These are phyloP conservation scores for Myotis planiceps DNA, from an alignment of 2,797 vertebrate species.

Conservation along the genomic window DNA sequence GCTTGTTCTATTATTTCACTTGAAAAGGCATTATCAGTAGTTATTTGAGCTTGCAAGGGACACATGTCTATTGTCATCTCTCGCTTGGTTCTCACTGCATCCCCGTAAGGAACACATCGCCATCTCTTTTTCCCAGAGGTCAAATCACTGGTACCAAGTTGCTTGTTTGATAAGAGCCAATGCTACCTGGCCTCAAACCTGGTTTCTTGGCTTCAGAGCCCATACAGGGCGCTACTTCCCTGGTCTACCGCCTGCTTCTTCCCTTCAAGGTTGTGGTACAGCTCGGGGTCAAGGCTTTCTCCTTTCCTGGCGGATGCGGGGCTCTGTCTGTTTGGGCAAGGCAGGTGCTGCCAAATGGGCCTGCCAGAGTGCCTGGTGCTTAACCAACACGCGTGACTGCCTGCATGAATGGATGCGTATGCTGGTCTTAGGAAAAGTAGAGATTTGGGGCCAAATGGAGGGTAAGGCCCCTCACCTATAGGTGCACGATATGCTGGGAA, in stretches of 20 bases:
- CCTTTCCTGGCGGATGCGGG: background rate
- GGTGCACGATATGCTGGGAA: background rate
- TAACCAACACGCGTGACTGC: background rate
- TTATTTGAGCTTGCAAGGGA: background rate
- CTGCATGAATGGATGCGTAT: background rate
- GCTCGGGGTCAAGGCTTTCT: background rate
- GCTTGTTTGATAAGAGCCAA: background rate
- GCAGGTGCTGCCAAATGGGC: background rate
- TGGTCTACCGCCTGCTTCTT: background rate
- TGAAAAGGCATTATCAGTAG: no score
- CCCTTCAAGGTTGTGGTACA: background rate
- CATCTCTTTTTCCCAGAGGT: background rate
- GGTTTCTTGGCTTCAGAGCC: background rate
- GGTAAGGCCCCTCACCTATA: rapidly evolving
- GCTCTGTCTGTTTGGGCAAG: background rate
- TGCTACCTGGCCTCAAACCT: background rate
- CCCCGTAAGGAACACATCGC: background rate
- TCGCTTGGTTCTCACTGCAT: background rate
- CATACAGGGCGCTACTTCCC: background rate
- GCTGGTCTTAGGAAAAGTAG: background rate
- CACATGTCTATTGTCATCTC: background rate
- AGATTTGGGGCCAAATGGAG: background rate
- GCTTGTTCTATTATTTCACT: background rate
- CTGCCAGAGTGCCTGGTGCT: background rate
- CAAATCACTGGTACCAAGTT: background rate